Evolutionary conservation across 1,140 invertebrate species (phyloP), one percentile per base, ranked within the genome.

Genomic region (Ylistrum balloti): DNA sequence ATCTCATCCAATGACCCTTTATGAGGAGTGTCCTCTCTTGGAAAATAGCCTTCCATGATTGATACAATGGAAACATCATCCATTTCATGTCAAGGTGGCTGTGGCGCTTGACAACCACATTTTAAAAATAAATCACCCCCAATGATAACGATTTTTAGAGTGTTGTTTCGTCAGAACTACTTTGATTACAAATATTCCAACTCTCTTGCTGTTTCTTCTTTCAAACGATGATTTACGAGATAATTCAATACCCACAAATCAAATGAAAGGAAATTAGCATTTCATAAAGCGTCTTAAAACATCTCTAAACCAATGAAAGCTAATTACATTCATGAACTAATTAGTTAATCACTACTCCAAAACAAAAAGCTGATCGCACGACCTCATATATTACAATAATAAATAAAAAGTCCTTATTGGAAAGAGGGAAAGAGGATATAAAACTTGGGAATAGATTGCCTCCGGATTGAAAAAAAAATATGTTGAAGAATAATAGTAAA

Each of bases 231-330:
- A 74, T n/a, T 17, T 74, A 74, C 28, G 56, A 74, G 56, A 74
- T 28, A 74, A 74, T 74, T 74, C 56, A 28, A 74, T 28, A 74
- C 56, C 56, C 56, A 74, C n/a, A 74, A 74, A 74, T 74, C 56
- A 74, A 74, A 74, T 11, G 56, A n/a, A 74, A 74, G n/a, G 56
- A 74, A 74, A 74, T 74, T 74, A 74, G 22, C 56, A 74, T n/a
- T 74, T 74, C 56, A 74, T 74, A 74, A 28, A 74, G n/a, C 28
- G 28, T 11, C 56, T 28, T 74, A 2, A 74, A 74, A 74, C 56
- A 74, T 74, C 22, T 74, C 28, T n/a, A 74, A 74, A 74, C 56
- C 56, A 74, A 74, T 74, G 56, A 74, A 74, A 74, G n/a, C n/a
- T n/a, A 74, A 74, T 74, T 74, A 74, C 22, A 74, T n/a, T 28